Percentiles rank a stretch among this genome's conserved stretches.
Evolutionary conservation across 2,797 vertebrate species (phyloP).

Genomic region (Sebastes matsubarae): DNA sequence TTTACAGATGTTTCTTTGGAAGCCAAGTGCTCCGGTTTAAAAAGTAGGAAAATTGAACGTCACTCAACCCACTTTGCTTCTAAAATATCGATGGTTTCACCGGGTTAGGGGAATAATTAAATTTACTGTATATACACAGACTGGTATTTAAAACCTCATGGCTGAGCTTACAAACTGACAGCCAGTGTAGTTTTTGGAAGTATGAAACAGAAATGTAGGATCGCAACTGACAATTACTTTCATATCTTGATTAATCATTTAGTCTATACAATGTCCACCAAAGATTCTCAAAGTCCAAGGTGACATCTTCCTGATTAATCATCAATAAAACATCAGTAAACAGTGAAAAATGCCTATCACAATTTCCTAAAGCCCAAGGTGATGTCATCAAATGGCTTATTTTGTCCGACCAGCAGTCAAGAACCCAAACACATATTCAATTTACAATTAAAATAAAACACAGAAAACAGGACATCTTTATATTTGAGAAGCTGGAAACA

Average conservation of each 20-base stretch:
- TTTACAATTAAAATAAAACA: not conserved
- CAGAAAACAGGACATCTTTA: not conserved
- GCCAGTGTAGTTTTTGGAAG: not conserved
- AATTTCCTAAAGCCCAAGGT: not conserved
- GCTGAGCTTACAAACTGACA: conserved; percentile 1
- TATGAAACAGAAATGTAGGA: not conserved
- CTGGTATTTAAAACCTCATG: not conserved
- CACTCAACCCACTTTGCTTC: conserved; percentile 46
- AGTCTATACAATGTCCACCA: not conserved
- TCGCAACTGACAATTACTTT: not conserved
- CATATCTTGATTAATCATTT: not conserved
- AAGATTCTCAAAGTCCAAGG: not conserved
- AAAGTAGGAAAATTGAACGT: conserved; percentile 48
- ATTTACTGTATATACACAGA: conserved; percentile 2
- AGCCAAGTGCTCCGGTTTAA: conserved; percentile 25
- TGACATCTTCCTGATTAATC: not conserved
- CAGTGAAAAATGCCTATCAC: not conserved
- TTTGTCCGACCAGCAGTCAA: not conserved
- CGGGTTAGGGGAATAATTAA: conserved; percentile 9
- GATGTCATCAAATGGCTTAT: not conserved
- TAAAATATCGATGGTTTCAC: conserved; percentile 41
- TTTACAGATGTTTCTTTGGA: conserved; percentile 51
- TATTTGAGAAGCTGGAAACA: not conserved
- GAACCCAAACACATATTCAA: not conserved
- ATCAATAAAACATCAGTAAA: not conserved